phyloP scores from a whole-genome alignment of 2,888 invertebrate genomes.

The Petrolisthes manimaculis region DNA sequence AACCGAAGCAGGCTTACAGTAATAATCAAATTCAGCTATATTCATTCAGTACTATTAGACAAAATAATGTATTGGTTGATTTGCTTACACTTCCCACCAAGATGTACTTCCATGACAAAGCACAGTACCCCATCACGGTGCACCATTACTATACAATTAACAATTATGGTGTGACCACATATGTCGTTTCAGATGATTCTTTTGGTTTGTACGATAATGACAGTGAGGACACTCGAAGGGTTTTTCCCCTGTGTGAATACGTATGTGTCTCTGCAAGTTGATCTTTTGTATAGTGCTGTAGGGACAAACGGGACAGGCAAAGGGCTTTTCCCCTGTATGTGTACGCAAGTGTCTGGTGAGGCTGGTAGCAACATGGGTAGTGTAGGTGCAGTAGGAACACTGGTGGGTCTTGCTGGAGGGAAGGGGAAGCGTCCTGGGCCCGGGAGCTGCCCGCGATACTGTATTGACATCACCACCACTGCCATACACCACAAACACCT shows the following conservation, averaged over 20 bases:
- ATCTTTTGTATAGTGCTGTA: slow-evolving; percentile 36
- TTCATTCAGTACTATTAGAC: no score
- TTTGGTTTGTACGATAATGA: slow-evolving; percentile 33
- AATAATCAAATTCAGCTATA: no score
- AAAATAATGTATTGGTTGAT: background rate
- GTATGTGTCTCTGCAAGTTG: slow-evolving; percentile 35
- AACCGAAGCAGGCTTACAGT: no score
- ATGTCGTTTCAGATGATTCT: slow-evolving; percentile 31
- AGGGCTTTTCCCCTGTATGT: slow-evolving; percentile 42
- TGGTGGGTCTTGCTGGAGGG: slow-evolving; percentile 27
- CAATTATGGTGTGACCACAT: slow-evolving; percentile 26
- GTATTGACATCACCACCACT: background rate
- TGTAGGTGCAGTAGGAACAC: slow-evolving; percentile 49
- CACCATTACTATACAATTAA: background rate
- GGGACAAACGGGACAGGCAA: slow-evolving; percentile 40
- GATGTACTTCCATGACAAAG: background rate
- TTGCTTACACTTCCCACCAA: background rate
- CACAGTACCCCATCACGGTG: background rate
- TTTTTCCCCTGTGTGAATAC: slow-evolving; percentile 43
- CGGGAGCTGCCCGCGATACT: background rate
- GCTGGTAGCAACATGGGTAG: slow-evolving; percentile 35
- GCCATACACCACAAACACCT: slow-evolving; percentile 42
- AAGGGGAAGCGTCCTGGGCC: background rate
- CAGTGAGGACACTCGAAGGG: slow-evolving; percentile 32
- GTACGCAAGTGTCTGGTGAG: slow-evolving; percentile 51